Base-by-base conservation (phyloP, 2,888 invertebrate species). In the Apamea anceps region DNA sequence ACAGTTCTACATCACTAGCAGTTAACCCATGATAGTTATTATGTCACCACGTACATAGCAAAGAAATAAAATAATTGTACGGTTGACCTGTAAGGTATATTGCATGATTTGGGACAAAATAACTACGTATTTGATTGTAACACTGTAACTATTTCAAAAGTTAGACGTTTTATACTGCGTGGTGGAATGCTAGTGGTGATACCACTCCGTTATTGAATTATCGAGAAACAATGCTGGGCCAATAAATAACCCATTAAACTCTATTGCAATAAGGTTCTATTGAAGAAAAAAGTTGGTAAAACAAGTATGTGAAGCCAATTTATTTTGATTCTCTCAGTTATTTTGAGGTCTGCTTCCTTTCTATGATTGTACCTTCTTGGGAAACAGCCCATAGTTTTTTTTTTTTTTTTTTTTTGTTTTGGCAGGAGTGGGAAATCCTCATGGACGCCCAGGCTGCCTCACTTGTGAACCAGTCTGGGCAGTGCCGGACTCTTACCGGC, bases 1-100 rank as follows among this genome's bases (percentile, higher is more conserved):
- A 85, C 48, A 70, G 1, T 0, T n/a, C 4, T 7, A 66, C 85
- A 65, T 70, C 88, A 86, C 90, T 88, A 82, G 76, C 66, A 73
- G 78, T 86, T 81, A 75, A 85, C 72, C 89, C 68, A 82, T 48
- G 89, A 86, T 85, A 85, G 79, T 89, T 85, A 89, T 89, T 88
- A 87, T 87, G 82, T 89, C 88, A 88, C 80, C 65, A 87, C 75
- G 68, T 79, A 72, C 75, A 84, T 77, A 70, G 79, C 72, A 85
- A 78, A 81, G 75, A 89, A 88, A 85, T 84, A 81, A 73, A 83
- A 88, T 88, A 84, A 89, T 89, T 81, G 79, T 80, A 75, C 18
- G 72, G 57, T 45, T 67, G 75, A 70, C 80, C 68, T 54, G 72
- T 68, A n/a, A 37, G 32, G n/a, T 32, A 66, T 72, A 72, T 81